Conservation (phyloP, 2,888 invertebrate genomes). For the Anticlea derivata region DNA sequence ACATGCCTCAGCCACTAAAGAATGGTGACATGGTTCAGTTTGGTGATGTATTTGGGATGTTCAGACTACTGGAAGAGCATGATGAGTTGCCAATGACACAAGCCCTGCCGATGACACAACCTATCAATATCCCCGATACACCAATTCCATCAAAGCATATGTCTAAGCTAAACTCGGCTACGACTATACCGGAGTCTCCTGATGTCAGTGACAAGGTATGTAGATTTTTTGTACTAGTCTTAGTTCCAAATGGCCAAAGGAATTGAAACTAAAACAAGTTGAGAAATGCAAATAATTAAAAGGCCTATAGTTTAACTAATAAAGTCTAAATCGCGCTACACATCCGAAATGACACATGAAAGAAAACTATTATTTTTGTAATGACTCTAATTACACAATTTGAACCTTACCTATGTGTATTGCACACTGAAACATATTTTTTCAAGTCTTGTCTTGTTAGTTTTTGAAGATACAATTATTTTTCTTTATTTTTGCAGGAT, state of each 20-base stretch:
- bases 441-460: neutral
- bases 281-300: neutral
- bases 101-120: conserved; percentile 73
- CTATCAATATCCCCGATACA: conserved; percentile 66
- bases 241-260: too few relatives aligned
- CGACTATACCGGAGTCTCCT: conserved; percentile 70
- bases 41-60: conserved; percentile 71
- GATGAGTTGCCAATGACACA: conserved; percentile 71
- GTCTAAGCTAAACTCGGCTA: conserved; percentile 51
- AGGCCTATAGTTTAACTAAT: too few relatives aligned
- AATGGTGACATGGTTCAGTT: conserved; percentile 73
- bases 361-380: too few relatives aligned
- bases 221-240: neutral
- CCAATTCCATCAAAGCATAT: conserved; percentile 49
- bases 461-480: neutral
- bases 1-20: conserved; percentile 61
- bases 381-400: too few relatives aligned
- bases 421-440: neutral
- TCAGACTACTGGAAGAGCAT: conserved; percentile 63
- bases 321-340: too few relatives aligned
- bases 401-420: too few relatives aligned
- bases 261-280: too few relatives aligned
- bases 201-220: conserved; percentile 71
- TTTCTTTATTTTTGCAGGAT: conserved; percentile 57
- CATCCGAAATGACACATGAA: neutral